Base-by-base conservation (phyloP, 2,888 invertebrate species). In the Thysanoteuthis rhombus region DNA sequence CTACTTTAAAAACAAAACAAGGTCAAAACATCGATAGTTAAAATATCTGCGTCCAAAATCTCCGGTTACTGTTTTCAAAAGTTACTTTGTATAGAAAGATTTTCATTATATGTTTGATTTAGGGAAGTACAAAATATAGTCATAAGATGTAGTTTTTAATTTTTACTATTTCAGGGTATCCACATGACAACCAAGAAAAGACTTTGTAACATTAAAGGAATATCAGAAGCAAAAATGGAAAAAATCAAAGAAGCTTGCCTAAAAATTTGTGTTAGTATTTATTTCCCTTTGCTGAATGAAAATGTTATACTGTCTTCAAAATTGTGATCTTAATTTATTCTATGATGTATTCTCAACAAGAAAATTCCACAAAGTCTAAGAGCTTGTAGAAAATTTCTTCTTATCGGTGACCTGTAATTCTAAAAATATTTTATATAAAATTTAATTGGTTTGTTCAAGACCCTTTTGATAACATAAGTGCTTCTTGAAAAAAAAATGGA, bases 131-230 rank as follows among this genome's bases (percentile, higher is more conserved):
- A 28, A 58, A 58, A 58, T 58, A 58, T 58, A 28, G 58, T 58
- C 8, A 32, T 32, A 58, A 47, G 47, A 25, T 58, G 6, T 32
- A 58, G 25, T 58, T 90, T 36, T 19, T 36, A 40, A 32, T 32
- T 92, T 38, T n/a, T 92, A 12, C 45, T 39, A 92, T 94, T 94
- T 19, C 94, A 97, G 97, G 98, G 98, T 0, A 97, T 98, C 93
- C 98, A 98, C 96, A 98, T 98, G 98, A 98, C 98, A 3, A 98
- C 98, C 28, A 98, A 98, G 96, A 98, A 98, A 96, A 98, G 98
- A 96, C 96, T 98, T 93, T 97, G 98, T 95, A 97, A 97, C 95
- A 98, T 98, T 93, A 98, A 98, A 97, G 98, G 98, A 12, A 98
- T 98, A 96, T 98, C 98, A 39, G 98, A 98, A 95, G 98, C 98